These are phyloP conservation scores for Hoplostethus atlanticus DNA, from an alignment of 2,797 vertebrate genomes.

Conservation along the genomic window DNA sequence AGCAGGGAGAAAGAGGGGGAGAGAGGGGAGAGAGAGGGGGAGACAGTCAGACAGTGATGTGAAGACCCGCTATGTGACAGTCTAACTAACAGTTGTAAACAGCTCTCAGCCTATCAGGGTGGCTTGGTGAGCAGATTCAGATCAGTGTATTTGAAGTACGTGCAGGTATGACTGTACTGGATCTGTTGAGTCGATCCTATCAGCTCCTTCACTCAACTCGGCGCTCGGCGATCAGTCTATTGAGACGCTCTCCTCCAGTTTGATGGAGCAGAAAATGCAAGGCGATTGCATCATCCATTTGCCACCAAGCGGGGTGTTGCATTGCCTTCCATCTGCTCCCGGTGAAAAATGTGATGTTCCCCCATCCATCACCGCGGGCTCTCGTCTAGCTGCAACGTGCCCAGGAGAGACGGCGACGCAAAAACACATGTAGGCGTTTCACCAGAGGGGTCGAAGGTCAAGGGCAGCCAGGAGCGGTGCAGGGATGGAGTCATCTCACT, in stretches of 20 bases:
- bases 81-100: too few species aligned
- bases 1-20: neutral
- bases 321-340: constrained; percentile 69
- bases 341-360: constrained; percentile 52
- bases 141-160: too few species aligned
- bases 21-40: neutral
- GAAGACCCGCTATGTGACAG: too few species aligned
- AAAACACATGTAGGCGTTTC: neutral
- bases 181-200: too few species aligned
- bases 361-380: constrained; percentile 56
- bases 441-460: too few species aligned
- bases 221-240: constrained; percentile 50
- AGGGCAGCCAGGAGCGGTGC: too few species aligned
- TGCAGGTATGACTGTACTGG: too few species aligned
- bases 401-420: too few species aligned
- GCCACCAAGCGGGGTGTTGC: constrained; percentile 57
- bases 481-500: too few species aligned
- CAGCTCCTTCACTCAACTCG: neutral
- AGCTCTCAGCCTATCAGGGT: too few species aligned
- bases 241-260: constrained; percentile 52
- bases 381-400: constrained; percentile 31
- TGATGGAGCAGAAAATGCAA: constrained; percentile 65
- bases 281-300: constrained; percentile 63
- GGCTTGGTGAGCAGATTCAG: too few species aligned
- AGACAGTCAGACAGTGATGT: too few species aligned